phyloP scores from a whole-genome alignment of 2,113 vertebrate genomes.

The Strix uralensis region DNA sequence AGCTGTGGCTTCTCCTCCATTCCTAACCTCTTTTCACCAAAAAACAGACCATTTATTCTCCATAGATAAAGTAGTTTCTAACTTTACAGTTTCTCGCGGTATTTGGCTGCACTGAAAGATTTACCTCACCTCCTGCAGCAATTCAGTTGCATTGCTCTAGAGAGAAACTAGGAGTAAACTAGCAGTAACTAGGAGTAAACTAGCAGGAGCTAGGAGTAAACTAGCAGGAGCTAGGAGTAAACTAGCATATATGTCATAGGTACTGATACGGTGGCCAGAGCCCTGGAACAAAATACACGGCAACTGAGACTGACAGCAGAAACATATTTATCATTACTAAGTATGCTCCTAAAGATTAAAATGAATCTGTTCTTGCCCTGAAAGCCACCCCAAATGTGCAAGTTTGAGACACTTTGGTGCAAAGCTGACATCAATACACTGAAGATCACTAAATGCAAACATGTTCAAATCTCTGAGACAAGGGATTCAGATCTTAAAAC shows the following conservation, averaged over 20 bases:
- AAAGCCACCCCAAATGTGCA: not conserved
- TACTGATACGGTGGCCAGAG: not conserved
- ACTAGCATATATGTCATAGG: not conserved
- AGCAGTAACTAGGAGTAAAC: not conserved
- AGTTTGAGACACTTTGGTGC: not conserved
- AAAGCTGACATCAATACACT: not conserved
- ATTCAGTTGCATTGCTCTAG: not conserved
- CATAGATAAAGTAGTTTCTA: not conserved
- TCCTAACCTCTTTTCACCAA: not conserved
- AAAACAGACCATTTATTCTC: not conserved
- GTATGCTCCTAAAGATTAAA: not conserved
- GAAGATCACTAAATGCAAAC: not conserved
- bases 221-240: not conserved
- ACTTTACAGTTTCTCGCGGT: not conserved
- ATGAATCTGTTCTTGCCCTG: not conserved
- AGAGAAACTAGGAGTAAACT: not conserved
- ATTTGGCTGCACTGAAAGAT: not conserved
- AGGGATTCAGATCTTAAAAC: not conserved
- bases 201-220: not conserved
- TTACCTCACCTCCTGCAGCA: not conserved
- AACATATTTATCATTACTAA: not conserved
- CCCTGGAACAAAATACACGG: not conserved
- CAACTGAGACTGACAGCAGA: not conserved
- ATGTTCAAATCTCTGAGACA: not conserved
- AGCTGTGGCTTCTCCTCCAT: not conserved